Evolutionary conservation across 2,888 invertebrate species (phyloP).

Genomic region (Endotricha flammealis): DNA sequence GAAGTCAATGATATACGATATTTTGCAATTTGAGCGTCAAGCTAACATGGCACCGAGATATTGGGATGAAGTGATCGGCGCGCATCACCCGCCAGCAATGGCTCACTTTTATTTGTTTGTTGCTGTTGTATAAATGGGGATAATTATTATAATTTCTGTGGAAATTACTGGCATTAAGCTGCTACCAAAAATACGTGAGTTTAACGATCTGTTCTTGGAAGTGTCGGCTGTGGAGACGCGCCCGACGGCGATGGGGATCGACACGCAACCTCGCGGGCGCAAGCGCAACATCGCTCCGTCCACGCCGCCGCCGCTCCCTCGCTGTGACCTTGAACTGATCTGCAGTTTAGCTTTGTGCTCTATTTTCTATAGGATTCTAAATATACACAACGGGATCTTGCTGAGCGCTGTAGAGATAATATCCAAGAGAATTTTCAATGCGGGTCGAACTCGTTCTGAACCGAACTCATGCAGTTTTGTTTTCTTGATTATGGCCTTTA

Average conservation of each 20-base stretch:
- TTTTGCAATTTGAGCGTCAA: slow-evolving; percentile 34
- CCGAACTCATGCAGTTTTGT: no score
- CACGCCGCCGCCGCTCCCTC: no score
- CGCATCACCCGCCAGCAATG: slow-evolving; percentile 42
- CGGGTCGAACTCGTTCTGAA: no score
- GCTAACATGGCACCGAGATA: slow-evolving; percentile 40
- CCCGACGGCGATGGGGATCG: slow-evolving; percentile 48
- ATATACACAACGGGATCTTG: no score
- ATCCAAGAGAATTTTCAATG: no score
- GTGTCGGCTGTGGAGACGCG: slow-evolving; percentile 47
- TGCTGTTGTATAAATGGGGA: slow-evolving; percentile 71
- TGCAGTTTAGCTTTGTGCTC: slow-evolving; percentile 15
- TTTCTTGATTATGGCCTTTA: no score
- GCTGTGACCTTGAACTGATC: slow-evolving; percentile 55
- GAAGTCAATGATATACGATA: no score
- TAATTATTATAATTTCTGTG: slow-evolving; percentile 76
- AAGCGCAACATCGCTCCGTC: slow-evolving; percentile 33
- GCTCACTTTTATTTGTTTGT: slow-evolving; percentile 76
- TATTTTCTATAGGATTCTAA: neutral
- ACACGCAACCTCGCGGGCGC: slow-evolving; percentile 27
- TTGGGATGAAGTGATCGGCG: slow-evolving; percentile 35
- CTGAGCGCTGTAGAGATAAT: no score
- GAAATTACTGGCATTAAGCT: slow-evolving; percentile 76
- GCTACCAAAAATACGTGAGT: slow-evolving; percentile 78
- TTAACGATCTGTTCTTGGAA: slow-evolving; percentile 77